Evolutionary conservation across 2,113 vertebrate genomes (phyloP), one percentile per base, ranked within the genome.

Genomic region (Rallus limicola): DNA sequence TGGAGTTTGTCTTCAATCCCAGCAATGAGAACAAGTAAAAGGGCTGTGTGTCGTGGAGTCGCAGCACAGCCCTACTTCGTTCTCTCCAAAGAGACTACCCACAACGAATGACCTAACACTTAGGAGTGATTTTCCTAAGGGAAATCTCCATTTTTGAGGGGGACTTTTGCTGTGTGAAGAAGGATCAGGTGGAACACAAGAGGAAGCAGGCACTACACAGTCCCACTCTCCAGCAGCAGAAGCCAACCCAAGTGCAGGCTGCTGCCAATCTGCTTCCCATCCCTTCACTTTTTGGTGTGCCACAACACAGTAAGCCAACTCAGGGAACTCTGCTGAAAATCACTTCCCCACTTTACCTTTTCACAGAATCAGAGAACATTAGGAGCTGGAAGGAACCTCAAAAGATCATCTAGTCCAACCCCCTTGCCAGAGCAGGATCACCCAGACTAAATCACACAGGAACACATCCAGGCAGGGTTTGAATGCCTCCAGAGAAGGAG

Each of bases 41-140:
- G 33, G 53, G 46, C 62, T 68, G 25, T 48, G 48, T 0, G 1
- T 25, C 3, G 2, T 1, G 9, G 18, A 79, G 34, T 15, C 2
- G 3, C 58, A 44, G 36, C n/a, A 50, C 0, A 1, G 76, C 53
- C 79, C 52, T 71, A 3, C 50, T 67, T 40, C 67, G 10, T 79
- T 71, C 58, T 85, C 42, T 67, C 50, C 60, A 58, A 69, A 65
- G 64, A 62, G 4, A 52, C 20, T 16, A 38, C 8, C 28, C 24
- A 17, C 17, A 53, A 13, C 0, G 6, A n/a, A 16, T 59, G 58
- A 59, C 52, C 38, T 63, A 34, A 77, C 17, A 55, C 29, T 38
- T 16, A 4, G 24, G 33, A 71, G 59, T 19, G 44, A 31, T 24
- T 40, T 48, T 53, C 52, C 65, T 19, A 59, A 53, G 44, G 31